A percentile compares a stretch with the other conserved stretches of the same genome.
Conservation (phyloP, 2,888 invertebrate species). For the Orchesella flavescens region DNA sequence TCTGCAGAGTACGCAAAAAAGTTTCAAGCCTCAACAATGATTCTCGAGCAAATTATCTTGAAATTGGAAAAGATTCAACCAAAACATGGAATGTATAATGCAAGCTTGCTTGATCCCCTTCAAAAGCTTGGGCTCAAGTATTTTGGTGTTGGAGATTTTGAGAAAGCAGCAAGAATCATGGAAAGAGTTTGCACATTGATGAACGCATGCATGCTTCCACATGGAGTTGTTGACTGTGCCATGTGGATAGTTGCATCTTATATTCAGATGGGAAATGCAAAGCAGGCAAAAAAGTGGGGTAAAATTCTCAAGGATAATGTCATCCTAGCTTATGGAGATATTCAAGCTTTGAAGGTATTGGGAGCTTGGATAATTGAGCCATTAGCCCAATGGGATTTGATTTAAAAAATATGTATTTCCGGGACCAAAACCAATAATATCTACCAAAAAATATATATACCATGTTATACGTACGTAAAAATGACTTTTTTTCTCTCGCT, state of each 20-base stretch:
- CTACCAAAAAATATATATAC: too few relatives aligned
- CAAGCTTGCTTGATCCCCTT: conserved; percentile 39
- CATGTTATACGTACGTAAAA: background rate
- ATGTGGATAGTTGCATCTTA: conserved; percentile 56
- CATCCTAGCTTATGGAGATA: conserved; percentile 55
- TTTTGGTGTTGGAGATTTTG: conserved; percentile 59
- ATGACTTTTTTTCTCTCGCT: too few relatives aligned
- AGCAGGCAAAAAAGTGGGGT: conserved; percentile 57
- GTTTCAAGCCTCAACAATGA: conserved; percentile 43
- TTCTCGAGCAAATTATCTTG: conserved; percentile 56
- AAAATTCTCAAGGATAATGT: conserved; percentile 51
- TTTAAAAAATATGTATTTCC: background rate
- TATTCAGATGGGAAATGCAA: conserved; percentile 49
- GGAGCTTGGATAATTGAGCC: conserved; percentile 55
- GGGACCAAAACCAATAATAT: too few relatives aligned
- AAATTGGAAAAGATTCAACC: conserved; percentile 58
- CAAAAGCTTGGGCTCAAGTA: conserved; percentile 62
- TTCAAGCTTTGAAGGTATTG: conserved; percentile 42
- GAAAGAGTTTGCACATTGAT: conserved; percentile 38
- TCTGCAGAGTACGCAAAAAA: conserved; percentile 19
- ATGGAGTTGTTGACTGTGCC: conserved; percentile 50
- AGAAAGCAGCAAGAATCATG: conserved; percentile 57
- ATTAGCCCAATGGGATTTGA: conserved; percentile 43
- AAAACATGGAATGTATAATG: conserved; percentile 55
- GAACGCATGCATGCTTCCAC: conserved; percentile 51